phyloP scores from a whole-genome alignment of 2,888 invertebrate species.

The Lampropteryx suffumata region DNA sequence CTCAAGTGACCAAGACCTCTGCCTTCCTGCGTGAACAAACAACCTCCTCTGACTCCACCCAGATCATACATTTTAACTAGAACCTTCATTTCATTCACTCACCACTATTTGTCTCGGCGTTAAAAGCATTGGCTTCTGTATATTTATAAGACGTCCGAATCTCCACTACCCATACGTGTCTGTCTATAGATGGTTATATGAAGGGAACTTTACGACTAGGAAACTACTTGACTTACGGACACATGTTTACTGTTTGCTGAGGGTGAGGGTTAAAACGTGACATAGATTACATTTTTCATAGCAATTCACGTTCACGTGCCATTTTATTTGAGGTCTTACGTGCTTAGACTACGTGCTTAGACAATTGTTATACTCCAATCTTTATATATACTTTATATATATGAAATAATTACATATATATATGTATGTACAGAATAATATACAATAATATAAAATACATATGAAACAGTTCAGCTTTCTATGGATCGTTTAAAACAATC shows the following conservation, averaged over 20 bases:
- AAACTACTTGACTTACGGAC: constrained; percentile 1
- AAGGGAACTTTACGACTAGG: constrained; percentile 1
- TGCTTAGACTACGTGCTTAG: no score
- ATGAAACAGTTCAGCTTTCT: no score
- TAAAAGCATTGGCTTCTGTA: constrained; percentile 81
- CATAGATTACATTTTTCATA: neutral
- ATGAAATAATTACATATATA: no score
- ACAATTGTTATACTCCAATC: no score
- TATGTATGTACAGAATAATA: no score
- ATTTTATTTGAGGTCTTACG: no score
- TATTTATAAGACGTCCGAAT: constrained; percentile 68
- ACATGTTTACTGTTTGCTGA: constrained; percentile 5
- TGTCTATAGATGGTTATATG: constrained; percentile 7
- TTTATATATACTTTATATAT: no score
- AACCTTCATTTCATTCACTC: constrained; percentile 36
- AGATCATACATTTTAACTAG: constrained; percentile 77
- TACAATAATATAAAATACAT: no score
- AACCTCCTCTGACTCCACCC: constrained; percentile 18
- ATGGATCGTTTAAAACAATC: no score
- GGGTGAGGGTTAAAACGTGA: constrained; percentile 4
- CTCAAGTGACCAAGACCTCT: no score
- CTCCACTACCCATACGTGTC: no score
- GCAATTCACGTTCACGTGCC: neutral
- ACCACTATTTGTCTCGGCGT: constrained; percentile 67
- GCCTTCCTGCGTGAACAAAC: no score